Base-by-base conservation (phyloP, 2,797 vertebrate genomes). In the Phyllotis vaccarum region DNA sequence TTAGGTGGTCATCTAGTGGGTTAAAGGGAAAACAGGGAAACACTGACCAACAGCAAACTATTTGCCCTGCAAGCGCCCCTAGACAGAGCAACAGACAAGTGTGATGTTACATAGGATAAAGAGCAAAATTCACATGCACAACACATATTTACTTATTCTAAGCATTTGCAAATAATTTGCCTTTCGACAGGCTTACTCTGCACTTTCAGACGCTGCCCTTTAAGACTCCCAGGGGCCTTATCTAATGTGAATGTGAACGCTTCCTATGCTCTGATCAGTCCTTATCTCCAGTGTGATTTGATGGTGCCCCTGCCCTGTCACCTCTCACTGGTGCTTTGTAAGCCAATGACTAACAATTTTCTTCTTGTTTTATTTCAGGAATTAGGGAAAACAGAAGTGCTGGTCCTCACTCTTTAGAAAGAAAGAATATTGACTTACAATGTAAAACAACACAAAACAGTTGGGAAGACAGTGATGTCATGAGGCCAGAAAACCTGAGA, bases 391-490 rank as follows among this genome's bases (percentile, higher is more conserved):
- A 89, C 5, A 90, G 79, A 92, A 92, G 79, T 60, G 72, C 56
- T 74, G 78, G 62, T 68, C 87, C 64, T 95, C 83, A 2, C 74
- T 94, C 66, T 90, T 95, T 82, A 79, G 75, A 97, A 95, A 95
- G 43, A 9, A 95, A 34, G 24, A 85, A 27, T 16, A 93, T 3
- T 93, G 80, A 90, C 76, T 70, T 95, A 70, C 72, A 87, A 91
- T 80, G 89, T 88, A 91, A 90, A 58, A 96, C 3, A 81, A 78
- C 0, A 58, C 37, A 31, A 49, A 49, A 49, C 22, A 34, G 29
- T 93, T 64, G 93, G 91, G 95, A 95, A 40, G 34, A 90, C 94
- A 96, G 81, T 72, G 66, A 95, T 70, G 64, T 89, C 17, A 83
- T n/a, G 49, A 43, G 64, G n/a, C 22, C 93, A 80, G 52, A 89